phyloP scores from a whole-genome alignment of 1,140 invertebrate genomes.

The Orchesella cincta region DNA sequence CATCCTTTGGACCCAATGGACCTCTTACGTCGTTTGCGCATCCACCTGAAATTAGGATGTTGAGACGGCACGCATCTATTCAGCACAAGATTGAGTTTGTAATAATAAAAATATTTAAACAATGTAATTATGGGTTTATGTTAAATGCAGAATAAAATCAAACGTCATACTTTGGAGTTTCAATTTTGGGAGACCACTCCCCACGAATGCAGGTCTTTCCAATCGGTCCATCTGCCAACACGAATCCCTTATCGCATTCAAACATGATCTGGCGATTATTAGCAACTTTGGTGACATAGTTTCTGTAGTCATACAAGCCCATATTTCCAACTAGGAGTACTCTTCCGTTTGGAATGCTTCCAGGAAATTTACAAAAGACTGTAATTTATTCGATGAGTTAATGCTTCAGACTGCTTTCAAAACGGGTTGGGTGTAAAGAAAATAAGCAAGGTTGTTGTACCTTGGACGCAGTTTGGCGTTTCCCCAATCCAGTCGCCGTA shows the following conservation, averaged over 20 bases:
- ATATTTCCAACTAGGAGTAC: conserved; percentile 93
- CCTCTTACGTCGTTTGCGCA: conserved; percentile 59
- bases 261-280: conserved; percentile 97
- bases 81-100: no score
- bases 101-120: no score
- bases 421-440: background rate
- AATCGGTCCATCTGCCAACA: conserved; percentile 64
- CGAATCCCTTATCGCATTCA: conserved; percentile 79
- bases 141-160: conserved; percentile 5
- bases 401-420: background rate
- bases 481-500: conserved; percentile 92
- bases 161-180: conserved; percentile 65
- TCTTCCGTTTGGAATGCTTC: conserved; percentile 85
- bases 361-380: conserved; percentile 94
- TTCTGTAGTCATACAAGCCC: conserved; percentile 93
- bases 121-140: background rate
- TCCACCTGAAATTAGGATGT: conserved; percentile 78
- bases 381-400: conserved; percentile 51
- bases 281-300: conserved; percentile 84
- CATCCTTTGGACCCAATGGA: conserved; percentile 28
- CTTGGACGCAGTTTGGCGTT: conserved; percentile 79
- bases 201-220: conserved; percentile 91
- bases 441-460: conserved; percentile 56
- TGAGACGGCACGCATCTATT: conserved; percentile 73
- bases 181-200: conserved; percentile 61